These are phyloP conservation scores for Phragmatobia fuliginosa DNA, from an alignment of 2,888 invertebrate genomes.

Conservation along the genomic window DNA sequence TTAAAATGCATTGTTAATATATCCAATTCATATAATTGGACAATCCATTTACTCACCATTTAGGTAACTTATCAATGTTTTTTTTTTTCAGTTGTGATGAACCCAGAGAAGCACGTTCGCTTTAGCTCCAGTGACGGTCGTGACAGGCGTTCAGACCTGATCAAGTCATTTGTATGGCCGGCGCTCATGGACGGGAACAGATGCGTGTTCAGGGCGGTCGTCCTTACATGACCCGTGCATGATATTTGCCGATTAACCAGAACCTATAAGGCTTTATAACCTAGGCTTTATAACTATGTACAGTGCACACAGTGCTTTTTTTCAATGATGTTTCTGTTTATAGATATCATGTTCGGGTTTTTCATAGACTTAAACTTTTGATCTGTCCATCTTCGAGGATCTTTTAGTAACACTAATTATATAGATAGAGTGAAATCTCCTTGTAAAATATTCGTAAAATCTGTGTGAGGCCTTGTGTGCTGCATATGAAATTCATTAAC, in stretches of 20 bases:
- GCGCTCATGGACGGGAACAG: conserved; percentile 91
- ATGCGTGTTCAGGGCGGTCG: conserved; percentile 94
- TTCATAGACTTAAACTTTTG: not conserved
- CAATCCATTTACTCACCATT: too few relatives aligned
- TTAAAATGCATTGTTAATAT: too few relatives aligned
- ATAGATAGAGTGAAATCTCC: not conserved
- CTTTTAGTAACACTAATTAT: not conserved
- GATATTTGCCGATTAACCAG: not conserved
- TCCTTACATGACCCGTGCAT: conserved; percentile 89
- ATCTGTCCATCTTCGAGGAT: not conserved
- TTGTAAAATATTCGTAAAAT: not conserved
- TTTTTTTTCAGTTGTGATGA: conserved; percentile 86
- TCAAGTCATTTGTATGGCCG: conserved; percentile 95
- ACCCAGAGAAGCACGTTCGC: conserved; percentile 92
- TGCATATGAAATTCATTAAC: not conserved
- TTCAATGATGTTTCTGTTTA: not conserved
- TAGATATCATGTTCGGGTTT: not conserved
- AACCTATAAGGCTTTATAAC: too few relatives aligned
- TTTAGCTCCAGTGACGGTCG: conserved; percentile 88
- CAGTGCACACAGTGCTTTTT: not conserved
- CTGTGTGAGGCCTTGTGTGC: not conserved
- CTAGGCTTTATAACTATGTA: not conserved
- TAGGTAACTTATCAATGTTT: too few relatives aligned
- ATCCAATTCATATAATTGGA: too few relatives aligned
- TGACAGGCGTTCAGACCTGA: conserved; percentile 90